Evolutionary conservation across 2,113 vertebrate species (phyloP), one percentile per base, ranked within the genome.

Genomic region (Oxyruncus cristatus): DNA sequence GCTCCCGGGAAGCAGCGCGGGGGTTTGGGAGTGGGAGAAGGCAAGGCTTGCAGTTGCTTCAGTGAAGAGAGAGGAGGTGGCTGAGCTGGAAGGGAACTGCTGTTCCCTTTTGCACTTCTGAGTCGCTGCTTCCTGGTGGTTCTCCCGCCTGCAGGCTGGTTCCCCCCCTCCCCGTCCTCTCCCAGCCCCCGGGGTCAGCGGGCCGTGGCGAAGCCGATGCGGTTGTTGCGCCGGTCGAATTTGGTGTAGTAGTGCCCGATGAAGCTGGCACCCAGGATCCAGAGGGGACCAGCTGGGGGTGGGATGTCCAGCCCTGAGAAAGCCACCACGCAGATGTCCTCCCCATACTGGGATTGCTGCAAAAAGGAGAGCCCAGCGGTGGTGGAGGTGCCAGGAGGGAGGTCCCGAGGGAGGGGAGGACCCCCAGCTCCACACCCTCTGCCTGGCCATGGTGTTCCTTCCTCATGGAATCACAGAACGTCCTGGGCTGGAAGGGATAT

Each of bases 251-350:
- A 99, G 88, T 99, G 98, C 14, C 99, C 98, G 30, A 99, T 99
- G 97, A 99, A 99, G 93, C 97, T 99, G 96, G 99, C 99, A 1
- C 99, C 99, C 91, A 99, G 97, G 91, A 99, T 98, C 99, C 99
- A 99, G 80, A 99, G 75, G 24, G 99, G 99, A 9, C 99, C 99
- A 6, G 98, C 96, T 1, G 99, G 99, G 1, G 99, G 99, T 3
- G 99, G 99, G 68, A 99, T 95, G 81, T 99, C 99, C 95, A 99
- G 85, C 44, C 98, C 98, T 0, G 98, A 98, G 96, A 99, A 98
- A 47, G 99, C 98, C 96, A 99, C 98, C 9, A 92, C 97, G 77
- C 99, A 99, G 79, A 99, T 85, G 3, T 99, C 98, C 30, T 98
- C 98, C 3, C 98, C 98, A 3, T 98, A 98, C 86, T 98, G 98